Percentiles rank a stretch among this genome's conserved stretches.
Evolutionary conservation across 2,888 invertebrate species (phyloP).

Genomic region (Embidobia sp.): DNA sequence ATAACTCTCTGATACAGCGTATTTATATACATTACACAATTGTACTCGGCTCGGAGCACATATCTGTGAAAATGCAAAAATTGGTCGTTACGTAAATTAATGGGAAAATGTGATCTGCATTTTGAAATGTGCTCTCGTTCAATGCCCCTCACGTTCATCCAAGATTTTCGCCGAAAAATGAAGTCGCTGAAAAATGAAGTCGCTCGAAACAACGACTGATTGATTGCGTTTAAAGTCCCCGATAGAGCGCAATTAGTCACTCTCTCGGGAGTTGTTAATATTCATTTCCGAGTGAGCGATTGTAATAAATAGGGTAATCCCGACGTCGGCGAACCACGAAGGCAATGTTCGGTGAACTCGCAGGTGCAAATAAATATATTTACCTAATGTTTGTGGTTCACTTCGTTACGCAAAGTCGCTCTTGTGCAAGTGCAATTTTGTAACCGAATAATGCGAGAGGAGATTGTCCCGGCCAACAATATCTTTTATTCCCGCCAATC

Average conservation of each 20-base stretch:
- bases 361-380: conserved; percentile 55
- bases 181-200: too few species aligned
- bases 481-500: conserved; percentile 10
- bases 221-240: too few species aligned
- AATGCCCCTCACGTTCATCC: too few species aligned
- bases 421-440: conserved; percentile 49
- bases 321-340: conserved; percentile 41
- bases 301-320: conserved; percentile 12
- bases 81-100: neutral
- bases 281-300: conserved; percentile 10
- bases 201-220: too few species aligned
- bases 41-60: neutral
- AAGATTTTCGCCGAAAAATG: too few species aligned
- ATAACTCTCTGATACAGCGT: conserved; percentile 18
- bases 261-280: neutral
- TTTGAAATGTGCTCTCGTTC: too few species aligned
- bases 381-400: conserved; percentile 46
- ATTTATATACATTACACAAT: conserved; percentile 45
- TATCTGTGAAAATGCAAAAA: neutral
- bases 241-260: neutral
- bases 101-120: neutral
- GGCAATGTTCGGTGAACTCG: conserved; percentile 15
- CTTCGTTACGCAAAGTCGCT: conserved; percentile 43
- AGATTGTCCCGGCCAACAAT: conserved; percentile 28
- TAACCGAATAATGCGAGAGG: conserved; percentile 32